Conservation (phyloP, 2,888 invertebrate genomes). For the Nemapogon koenigi region DNA sequence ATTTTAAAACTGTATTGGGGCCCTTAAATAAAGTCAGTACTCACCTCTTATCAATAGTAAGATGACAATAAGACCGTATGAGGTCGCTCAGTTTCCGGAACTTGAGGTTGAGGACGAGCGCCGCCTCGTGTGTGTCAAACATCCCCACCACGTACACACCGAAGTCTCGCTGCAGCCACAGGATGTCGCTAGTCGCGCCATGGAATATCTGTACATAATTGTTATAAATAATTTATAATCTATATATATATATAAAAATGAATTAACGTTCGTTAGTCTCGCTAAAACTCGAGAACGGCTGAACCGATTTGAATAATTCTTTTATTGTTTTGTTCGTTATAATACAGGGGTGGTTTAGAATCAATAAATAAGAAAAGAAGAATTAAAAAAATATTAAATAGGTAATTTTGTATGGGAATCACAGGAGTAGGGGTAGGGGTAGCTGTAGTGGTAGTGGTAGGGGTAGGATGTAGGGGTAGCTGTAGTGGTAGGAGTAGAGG, state of each 20-base stretch:
- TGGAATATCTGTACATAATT: slow-evolving; percentile 76
- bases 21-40: slow-evolving; percentile 13
- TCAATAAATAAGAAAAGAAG: no score
- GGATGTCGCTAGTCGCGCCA: slow-evolving; percentile 86
- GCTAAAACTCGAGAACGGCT: not conserved
- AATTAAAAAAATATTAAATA: slow-evolving; percentile 2
- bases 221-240: not conserved
- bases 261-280: not conserved
- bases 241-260: not conserved
- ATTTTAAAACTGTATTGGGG: not conserved
- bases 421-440: no score
- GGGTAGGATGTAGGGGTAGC: no score
- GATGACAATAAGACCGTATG: slow-evolving; percentile 77
- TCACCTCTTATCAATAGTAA: slow-evolving; percentile 82
- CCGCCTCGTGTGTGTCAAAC: slow-evolving; percentile 95
- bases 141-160: slow-evolving; percentile 94
- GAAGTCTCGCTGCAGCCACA: slow-evolving; percentile 96
- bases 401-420: no score
- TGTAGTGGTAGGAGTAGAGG: no score
- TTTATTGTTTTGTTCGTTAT: not conserved
- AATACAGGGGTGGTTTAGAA: not conserved
- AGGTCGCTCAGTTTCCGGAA: slow-evolving; percentile 80
- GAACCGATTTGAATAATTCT: not conserved
- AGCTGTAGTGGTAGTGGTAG: no score
- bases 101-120: slow-evolving; percentile 72